These are phyloP conservation scores for Drosophila grimshawi DNA, from an alignment of 1,140 invertebrate genomes.

Conservation along the genomic window DNA sequence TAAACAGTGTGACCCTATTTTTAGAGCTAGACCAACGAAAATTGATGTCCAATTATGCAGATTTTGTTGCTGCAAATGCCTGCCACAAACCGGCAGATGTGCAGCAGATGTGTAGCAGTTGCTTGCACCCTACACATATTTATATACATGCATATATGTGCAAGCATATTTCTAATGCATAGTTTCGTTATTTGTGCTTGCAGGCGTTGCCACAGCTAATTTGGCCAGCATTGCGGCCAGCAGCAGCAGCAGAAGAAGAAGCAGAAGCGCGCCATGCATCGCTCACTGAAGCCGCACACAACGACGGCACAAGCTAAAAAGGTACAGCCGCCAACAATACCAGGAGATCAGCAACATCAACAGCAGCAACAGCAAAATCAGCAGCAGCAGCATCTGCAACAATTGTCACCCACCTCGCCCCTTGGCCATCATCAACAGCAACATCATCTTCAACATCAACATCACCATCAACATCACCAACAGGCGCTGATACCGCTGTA, in stretches of 20 bases:
- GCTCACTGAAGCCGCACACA: slow-evolving; percentile 89
- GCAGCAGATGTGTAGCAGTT: slow-evolving; percentile 59
- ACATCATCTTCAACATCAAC: not conserved
- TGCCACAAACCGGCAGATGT: slow-evolving; percentile 55
- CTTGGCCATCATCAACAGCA: slow-evolving; percentile 82
- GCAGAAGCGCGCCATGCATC: slow-evolving; percentile 87
- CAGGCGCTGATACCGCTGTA: slow-evolving; percentile 85
- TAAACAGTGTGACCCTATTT: slow-evolving; percentile 75
- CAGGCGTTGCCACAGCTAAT: slow-evolving; percentile 64
- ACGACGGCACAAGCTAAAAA: slow-evolving; percentile 90
- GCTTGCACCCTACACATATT: not conserved
- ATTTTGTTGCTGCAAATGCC: slow-evolving; percentile 48
- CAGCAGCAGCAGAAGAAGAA: slow-evolving; percentile 1
- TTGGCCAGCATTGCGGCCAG: slow-evolving; percentile 51
- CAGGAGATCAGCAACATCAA: slow-evolving; percentile 87
- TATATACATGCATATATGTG: not conserved
- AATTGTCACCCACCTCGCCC: slow-evolving; percentile 86
- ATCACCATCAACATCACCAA: not conserved
- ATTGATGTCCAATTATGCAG: slow-evolving; percentile 79
- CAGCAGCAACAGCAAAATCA: slow-evolving; percentile 70
- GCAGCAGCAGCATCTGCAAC: slow-evolving; percentile 19
- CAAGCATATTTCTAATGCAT: slow-evolving; percentile 41
- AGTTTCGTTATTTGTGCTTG: slow-evolving; percentile 19
- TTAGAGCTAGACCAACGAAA: slow-evolving; percentile 69
- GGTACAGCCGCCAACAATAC: slow-evolving; percentile 92